These are phyloP conservation scores for Adelognathus sp. DNA, from an alignment of 2,888 invertebrate genomes.

Conservation along the genomic window DNA sequence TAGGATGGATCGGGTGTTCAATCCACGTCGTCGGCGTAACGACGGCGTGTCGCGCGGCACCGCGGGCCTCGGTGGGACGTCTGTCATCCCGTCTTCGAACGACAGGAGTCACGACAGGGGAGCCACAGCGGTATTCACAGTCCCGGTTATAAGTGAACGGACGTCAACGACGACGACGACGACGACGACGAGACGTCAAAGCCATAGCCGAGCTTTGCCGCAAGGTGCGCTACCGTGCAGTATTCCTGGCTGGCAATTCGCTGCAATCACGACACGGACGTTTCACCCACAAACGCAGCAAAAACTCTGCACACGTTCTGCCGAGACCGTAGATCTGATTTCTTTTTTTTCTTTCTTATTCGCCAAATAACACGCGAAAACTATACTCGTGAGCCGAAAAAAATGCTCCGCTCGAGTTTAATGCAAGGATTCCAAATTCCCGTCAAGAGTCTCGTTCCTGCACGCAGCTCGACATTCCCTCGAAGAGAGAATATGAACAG, in stretches of 20 bases:
- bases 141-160: neutral
- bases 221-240: neutral
- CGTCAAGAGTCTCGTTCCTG: neutral
- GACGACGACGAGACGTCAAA: constrained; percentile 9
- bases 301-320: neutral
- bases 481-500: neutral
- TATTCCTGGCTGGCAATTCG: neutral
- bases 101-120: constrained; percentile 43
- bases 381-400: neutral
- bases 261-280: neutral
- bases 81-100: constrained; percentile 28
- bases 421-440: constrained; percentile 44
- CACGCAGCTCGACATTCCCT: neutral
- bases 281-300: too few relatives aligned
- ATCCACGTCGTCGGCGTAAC: constrained; percentile 28
- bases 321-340: neutral
- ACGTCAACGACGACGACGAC: too few relatives aligned
- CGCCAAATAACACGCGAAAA: neutral
- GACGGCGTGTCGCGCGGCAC: constrained; percentile 40
- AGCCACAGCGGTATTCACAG: neutral
- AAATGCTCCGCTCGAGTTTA: constrained; percentile 26
- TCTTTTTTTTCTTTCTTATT: neutral
- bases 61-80: constrained; percentile 29
- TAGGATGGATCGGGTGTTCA: constrained; percentile 15
- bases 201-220: neutral